phyloP scores from a whole-genome alignment of 2,888 invertebrate genomes.

The Pherbina coryleti region DNA sequence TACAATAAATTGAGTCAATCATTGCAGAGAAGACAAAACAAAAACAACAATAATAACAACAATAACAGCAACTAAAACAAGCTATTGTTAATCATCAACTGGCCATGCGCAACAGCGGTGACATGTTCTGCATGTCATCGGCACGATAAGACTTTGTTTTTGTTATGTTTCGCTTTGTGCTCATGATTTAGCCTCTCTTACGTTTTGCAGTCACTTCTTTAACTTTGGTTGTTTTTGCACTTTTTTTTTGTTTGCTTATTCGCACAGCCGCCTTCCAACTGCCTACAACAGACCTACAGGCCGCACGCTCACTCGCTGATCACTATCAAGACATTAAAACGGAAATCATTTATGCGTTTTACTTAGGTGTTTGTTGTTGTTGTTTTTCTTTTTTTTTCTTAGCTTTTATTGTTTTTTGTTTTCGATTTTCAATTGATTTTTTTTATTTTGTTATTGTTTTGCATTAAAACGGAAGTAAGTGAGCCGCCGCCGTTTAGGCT shows the following conservation, averaged over 20 bases:
- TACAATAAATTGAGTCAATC: background rate
- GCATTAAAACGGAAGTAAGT: constrained; percentile 54
- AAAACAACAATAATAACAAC: background rate
- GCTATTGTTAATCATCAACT: background rate
- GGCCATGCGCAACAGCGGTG: background rate
- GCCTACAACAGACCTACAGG: background rate
- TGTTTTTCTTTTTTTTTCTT: background rate
- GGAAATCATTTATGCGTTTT: constrained; percentile 31
- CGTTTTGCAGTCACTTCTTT: no score
- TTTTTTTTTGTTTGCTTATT: background rate
- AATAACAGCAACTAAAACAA: background rate
- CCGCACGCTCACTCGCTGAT: background rate
- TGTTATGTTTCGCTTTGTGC: background rate
- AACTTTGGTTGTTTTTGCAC: background rate
- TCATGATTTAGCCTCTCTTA: background rate
- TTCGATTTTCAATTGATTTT: background rate
- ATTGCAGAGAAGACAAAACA: background rate
- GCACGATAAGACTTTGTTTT: background rate
- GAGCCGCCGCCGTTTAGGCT: constrained; percentile 56
- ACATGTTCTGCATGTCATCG: background rate
- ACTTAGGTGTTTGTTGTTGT: background rate
- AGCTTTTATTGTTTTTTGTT: background rate
- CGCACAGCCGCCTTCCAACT: background rate
- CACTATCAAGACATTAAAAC: constrained; percentile 23
- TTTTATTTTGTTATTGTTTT: constrained; percentile 15